Percentiles rank a stretch among this genome's conserved stretches.
Conservation (phyloP, 2,113 vertebrate species). For the Pollimyrus isidori region DNA sequence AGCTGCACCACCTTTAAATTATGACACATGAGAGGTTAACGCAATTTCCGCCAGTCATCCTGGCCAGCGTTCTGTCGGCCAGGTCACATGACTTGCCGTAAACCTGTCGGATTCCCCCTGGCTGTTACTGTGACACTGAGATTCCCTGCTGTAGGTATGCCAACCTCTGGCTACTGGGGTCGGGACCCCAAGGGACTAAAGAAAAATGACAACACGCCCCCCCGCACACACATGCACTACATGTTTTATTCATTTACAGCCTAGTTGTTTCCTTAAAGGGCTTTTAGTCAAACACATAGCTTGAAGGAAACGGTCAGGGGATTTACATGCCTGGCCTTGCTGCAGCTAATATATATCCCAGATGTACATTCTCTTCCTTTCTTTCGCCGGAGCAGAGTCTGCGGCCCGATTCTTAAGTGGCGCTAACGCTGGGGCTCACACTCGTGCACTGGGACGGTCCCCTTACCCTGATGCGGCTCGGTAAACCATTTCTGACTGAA, state of each 20-base stretch:
- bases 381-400: constrained; percentile 48
- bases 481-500: neutral
- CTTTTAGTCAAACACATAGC: constrained; percentile 38
- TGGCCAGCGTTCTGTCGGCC: neutral
- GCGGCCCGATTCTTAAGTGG: neutral
- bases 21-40: constrained; percentile 5
- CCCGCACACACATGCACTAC: constrained; percentile 20
- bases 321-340: constrained; percentile 47
- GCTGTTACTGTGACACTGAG: neutral
- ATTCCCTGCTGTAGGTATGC: neutral
- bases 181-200: constrained; percentile 15
- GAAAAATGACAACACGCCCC: constrained; percentile 22
- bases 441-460: neutral
- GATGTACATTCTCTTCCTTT: constrained; percentile 46
- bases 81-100: neutral
- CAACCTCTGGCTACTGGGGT: constrained; percentile 16
- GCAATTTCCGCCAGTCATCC: neutral
- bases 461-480: neutral
- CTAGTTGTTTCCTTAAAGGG: constrained; percentile 29
- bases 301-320: constrained; percentile 45
- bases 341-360: constrained; percentile 51
- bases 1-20: neutral
- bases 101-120: neutral
- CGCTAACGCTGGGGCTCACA: neutral
- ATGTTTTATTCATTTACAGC: constrained; percentile 49